Percentiles rank a stretch among this genome's conserved stretches.
These are phyloP conservation scores for Brachionus paranguensis DNA, from an alignment of 1,140 invertebrate species.

Conservation along the genomic window DNA sequence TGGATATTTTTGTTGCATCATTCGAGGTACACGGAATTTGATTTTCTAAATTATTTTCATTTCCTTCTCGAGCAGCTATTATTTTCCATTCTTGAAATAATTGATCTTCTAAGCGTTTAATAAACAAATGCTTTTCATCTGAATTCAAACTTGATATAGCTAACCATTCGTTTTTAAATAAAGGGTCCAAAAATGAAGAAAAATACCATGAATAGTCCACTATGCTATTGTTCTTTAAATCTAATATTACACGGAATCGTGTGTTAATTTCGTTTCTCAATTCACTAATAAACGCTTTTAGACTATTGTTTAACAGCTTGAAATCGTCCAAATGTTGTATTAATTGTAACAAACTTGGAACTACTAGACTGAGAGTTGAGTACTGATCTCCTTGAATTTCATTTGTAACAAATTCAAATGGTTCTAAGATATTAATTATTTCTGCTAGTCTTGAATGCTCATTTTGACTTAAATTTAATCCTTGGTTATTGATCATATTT, in stretches of 20 bases:
- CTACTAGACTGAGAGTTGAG: background rate
- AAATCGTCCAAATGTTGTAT: background rate
- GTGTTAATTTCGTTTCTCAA: background rate
- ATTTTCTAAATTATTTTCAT: background rate
- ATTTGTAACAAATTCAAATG: background rate
- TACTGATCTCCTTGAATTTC: background rate
- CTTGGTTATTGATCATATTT: background rate
- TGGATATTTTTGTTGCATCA: background rate
- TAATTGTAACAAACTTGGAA: background rate
- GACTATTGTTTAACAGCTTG: background rate
- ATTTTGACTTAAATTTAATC: background rate
- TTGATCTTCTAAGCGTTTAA: background rate
- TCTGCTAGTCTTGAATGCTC: background rate
- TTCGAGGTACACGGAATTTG: background rate
- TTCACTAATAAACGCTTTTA: background rate
- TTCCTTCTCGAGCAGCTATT: background rate
- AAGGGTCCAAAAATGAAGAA: background rate
- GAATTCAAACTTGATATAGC: background rate
- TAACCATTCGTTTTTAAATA: background rate
- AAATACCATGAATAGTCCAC: background rate
- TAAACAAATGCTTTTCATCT: background rate
- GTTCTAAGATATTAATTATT: background rate
- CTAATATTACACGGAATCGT: background rate
- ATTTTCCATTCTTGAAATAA: background rate
- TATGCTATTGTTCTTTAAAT: background rate